Base-by-base conservation (phyloP, 1,140 invertebrate species). In the Colletes latitarsis region DNA sequence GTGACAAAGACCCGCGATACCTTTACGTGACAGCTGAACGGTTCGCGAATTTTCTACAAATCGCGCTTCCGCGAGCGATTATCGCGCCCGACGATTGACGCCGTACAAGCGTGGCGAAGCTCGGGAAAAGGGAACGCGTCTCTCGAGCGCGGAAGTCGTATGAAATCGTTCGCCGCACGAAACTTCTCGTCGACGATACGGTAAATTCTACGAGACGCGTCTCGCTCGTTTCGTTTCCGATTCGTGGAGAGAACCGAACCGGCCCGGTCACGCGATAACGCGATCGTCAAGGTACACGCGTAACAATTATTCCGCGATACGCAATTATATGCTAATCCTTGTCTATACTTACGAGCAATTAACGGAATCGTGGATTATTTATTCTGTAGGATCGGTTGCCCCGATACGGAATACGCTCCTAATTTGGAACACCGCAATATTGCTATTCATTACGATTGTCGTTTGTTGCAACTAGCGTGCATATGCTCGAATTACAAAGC, bases 21-120 rank as follows among this genome's bases (percentile, higher is more conserved):
- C 58, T 58, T 87, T 55, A 81, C 77, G 77, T 68, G 81, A 86
- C 67, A 81, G 41, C 71, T 63, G 68, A 46, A 30, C 73, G 72
- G 57, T 67, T 53, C 46, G 75, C 52, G 62, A 72, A 83, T 79
- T 69, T 55, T 74, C 77, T 63, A 78, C 74, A 82, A 85, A 78
- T 69, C 60, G 66, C 43, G 55, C 19, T 82, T 85, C 79, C 74
- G 78, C 72, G 72, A 84, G 75, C 60, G 58, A 30, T 72, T 78
- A 78, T 58, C 77, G 19, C 77, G 46, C 49, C 39, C n/a, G 4
- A 0, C 52, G 41, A 39, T 58, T 12, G 15, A 57, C 55, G 10
- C 8, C 14, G 19, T 70, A 60, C 75, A 14, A 60, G 66, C 75
- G 75, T 70, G 75, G 21, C 66, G 21, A 77, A 46, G 57, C 67